Evolutionary conservation across 2,113 vertebrate genomes (phyloP).

Genomic region (Tenebrosternarchus preto): DNA sequence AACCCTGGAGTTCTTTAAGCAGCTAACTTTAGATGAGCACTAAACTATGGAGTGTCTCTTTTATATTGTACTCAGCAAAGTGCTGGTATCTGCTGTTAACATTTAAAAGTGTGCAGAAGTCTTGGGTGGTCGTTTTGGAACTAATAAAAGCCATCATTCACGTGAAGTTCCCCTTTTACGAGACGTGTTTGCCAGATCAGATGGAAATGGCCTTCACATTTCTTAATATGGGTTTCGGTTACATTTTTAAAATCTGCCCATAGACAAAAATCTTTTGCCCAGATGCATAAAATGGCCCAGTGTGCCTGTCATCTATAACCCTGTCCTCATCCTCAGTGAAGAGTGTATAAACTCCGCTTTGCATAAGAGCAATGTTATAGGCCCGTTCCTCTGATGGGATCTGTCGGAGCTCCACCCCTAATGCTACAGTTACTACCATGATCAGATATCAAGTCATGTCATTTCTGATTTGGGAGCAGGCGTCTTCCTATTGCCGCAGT

Average conservation of each 20-base stretch:
- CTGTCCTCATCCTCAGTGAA: background rate
- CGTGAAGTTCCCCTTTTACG: constrained; percentile 17
- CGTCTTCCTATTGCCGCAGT: background rate
- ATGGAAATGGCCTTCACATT: background rate
- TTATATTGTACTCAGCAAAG: background rate
- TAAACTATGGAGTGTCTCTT: constrained; percentile 30
- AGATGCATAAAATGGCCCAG: background rate
- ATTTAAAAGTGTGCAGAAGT: constrained; percentile 33
- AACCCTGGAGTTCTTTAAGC: constrained; percentile 17
- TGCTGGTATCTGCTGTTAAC: constrained; percentile 17
- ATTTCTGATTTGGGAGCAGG: too few species aligned
- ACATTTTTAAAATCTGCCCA: constrained; percentile 1
- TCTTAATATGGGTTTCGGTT: constrained; percentile 31
- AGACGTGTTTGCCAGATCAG: constrained; percentile 15
- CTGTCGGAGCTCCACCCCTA: too few species aligned
- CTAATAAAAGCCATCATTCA: constrained; percentile 17
- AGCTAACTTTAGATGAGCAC: constrained; percentile 30
- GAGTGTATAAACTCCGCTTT: background rate
- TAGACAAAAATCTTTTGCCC: background rate
- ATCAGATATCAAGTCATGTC: constrained; percentile 10
- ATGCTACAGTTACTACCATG: background rate
- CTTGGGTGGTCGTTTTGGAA: constrained; percentile 17
- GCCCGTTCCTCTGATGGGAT: background rate
- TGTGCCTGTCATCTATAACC: background rate
- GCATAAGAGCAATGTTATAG: background rate